Evolutionary conservation across 1,140 invertebrate species (phyloP), one percentile per base, ranked within the genome.

Genomic region (Drosophila erecta): DNA sequence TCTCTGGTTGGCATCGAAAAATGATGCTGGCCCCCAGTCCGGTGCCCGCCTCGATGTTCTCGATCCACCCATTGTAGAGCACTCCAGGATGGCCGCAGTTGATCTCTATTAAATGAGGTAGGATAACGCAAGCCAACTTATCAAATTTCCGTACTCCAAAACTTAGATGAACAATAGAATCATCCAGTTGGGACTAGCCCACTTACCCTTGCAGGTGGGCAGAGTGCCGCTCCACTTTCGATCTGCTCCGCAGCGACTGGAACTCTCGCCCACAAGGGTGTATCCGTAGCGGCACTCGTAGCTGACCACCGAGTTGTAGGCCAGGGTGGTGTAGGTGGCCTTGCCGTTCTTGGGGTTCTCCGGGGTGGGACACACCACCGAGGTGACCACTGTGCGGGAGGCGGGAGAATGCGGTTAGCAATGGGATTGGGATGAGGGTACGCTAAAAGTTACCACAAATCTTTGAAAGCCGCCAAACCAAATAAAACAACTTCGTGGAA

Each of bases 221-320:
- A 96, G 94, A 12, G 94, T 94, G 33, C 97, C 98, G 14, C 96
- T 96, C 98, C 98, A 99, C 91, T 96, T 95, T 90, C 96, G 96
- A 92, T 99, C 97, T 3, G 97, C 96, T 3, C 96, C 96, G 93
- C 98, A 99, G 44, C 96, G 94, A 86, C 98, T 94, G 6, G 97
- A 98, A 4, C 94, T 94, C 62, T 97, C 96, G 0, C 98, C 98
- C 1, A 97, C 94, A n/a, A 99, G 94, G 30, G 95, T 95, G 92
- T 96, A 99, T 1, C 98, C 98, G 89, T 97, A 97, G 78, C 97
- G 96, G 93, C 98, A 99, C 83, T 98, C 97, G 92, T 98, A 99
- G 41, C 95, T 96, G 4, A 98, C 97, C 55, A 98, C 95, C 0
- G 98, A 97, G 91, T 98, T 98, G 94, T 98, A 99, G 2, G 97